Evolutionary conservation across 2,113 vertebrate genomes (phyloP), one percentile per base, ranked within the genome.

Genomic region (Burhinus bistriatus): DNA sequence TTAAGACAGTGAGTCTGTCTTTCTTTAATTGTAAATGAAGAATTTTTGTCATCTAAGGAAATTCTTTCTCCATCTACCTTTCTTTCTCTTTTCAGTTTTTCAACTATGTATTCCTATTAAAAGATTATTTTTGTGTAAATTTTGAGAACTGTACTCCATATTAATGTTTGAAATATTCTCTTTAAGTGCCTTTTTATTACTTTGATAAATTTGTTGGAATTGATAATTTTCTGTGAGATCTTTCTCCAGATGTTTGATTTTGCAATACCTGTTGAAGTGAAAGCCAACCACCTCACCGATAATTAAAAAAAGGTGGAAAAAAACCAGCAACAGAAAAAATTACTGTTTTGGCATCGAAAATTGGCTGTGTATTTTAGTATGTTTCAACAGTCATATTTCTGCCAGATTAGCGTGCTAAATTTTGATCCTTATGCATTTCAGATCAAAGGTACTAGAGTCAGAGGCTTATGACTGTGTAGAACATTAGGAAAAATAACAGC

Each of bases 251-350:
- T 95, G 45, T 1, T 76, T 42, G 15, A 52, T 80, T 80, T 79
- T 73, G 18, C 8, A 65, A 5, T 19, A 64, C 26, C 32, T 68
- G 34, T 69, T 79, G 44, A 62, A 75, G 65, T 5, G 40, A 51
- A 96, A 42, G 1, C 1, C 29, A 57, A 3, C 15, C 2, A 2
- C 70, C 15, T 71, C 21, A 68, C 7, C 0, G 2, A 11, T 72
- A 64, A 15, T 45, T 49, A 40, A 59, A 65, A 66, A 26, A 8
- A 22, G 19, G 9, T 27, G 22, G 15, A 9, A 69, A 57, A 52
- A 29, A 89, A 42, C 30, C 8, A 90, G 17, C 8, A 38, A 23
- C 9, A 15, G 6, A 45, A 69, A 21, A 20, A 54, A 89, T 45
- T 87, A 71, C 3, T 78, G 12, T 87, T 88, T 92, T 65, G 49